Evolutionary conservation across 2,888 invertebrate species (phyloP), one percentile per base, ranked within the genome.

Genomic region (Chorisops tibialis): DNA sequence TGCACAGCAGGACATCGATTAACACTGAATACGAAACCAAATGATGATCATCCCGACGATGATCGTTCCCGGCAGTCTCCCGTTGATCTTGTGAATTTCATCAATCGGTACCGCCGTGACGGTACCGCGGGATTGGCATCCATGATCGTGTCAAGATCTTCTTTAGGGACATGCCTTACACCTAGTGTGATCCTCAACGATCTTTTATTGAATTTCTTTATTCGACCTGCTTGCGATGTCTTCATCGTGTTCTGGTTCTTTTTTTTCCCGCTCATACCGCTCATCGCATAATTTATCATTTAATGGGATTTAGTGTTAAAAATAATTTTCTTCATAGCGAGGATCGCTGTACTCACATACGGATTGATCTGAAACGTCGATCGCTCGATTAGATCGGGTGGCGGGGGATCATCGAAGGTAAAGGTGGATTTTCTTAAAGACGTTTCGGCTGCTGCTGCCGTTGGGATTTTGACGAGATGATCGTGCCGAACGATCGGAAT

Each of bases 1-100:
- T 60, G 59, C 59, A 24, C 59, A 60, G 59, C 59, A 60, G 59
- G 59, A 60, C 41, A 60, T 60, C 59, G 59, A 60, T 60, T 60
- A 60, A 60, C 59, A 50, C 22, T 50, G 41, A 48, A 50, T 49
- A 48, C 56, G 30, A 56, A 60, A 41, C 49, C 41, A 60, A 60
- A 60, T 50, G 59, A 60, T 48, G 50, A 60, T 60, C 59, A 50
- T 59, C 47, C 49, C 48, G 58, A 48, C 22, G 59, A 59, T 59
- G 24, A 49, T 59, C 59, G 24, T 59, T 48, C 38, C 18, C 12
- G 59, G 21, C 56, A 56, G 30, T 43, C 22, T 56, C 56, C 54
- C 54, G 56, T 56, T 24, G 56, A 56, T 56, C 45, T 56, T 56
- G 43, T 43, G 45, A 56, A 56, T 56, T 43, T 56, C 56, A 56